Evolutionary conservation across 2,113 vertebrate species (phyloP).

Genomic region (Baryphthengus martii): DNA sequence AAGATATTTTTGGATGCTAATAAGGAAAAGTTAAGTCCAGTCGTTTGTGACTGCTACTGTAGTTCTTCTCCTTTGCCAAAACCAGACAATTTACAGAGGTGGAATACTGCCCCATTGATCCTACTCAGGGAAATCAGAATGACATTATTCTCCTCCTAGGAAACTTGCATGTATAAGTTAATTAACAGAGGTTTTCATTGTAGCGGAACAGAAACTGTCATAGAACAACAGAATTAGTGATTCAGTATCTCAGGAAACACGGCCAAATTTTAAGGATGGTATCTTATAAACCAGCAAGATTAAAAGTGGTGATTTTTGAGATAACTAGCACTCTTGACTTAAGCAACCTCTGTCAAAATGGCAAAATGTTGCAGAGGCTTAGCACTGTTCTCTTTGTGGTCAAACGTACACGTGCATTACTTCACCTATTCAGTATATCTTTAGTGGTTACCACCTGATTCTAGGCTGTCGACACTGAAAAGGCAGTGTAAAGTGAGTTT

Average conservation of each 20-base stretch:
- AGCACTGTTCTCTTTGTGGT: background rate
- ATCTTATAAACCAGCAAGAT: background rate
- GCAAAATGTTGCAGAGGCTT: background rate
- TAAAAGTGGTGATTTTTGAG: background rate
- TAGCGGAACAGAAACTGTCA: background rate
- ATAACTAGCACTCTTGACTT: background rate
- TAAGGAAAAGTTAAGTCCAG: background rate
- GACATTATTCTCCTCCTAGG: background rate
- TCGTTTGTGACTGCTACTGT: background rate
- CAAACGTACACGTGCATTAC: background rate
- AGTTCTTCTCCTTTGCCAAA: background rate
- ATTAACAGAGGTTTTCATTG: background rate
- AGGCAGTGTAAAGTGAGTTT: background rate
- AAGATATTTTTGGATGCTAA: background rate
- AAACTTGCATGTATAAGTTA: background rate
- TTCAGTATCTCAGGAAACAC: background rate
- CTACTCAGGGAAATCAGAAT: background rate
- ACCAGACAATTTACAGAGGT: background rate
- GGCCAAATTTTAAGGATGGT: background rate
- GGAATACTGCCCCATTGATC: background rate
- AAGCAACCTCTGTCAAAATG: background rate
- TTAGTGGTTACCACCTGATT: background rate
- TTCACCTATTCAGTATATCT: background rate
- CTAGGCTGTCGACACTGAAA: background rate
- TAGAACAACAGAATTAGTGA: background rate